Evolutionary conservation across 2,113 vertebrate species (phyloP), one percentile per base, ranked within the genome.

Genomic region (Scortum barcoo): DNA sequence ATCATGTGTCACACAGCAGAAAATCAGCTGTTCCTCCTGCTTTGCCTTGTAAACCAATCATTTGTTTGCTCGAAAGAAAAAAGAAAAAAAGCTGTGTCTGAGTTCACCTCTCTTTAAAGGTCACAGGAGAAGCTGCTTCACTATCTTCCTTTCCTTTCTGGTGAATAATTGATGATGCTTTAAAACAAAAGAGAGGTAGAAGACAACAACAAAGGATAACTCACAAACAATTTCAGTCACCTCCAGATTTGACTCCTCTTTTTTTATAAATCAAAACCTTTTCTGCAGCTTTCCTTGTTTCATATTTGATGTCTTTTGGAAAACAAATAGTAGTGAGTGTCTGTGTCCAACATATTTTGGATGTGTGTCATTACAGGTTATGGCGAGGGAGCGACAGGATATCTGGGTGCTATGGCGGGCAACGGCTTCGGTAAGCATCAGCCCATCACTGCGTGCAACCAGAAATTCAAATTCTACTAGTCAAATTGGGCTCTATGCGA

Each of bases 401-500:
- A 91, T 33, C 83, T 84, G 33, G 90, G 86, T n/a, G 84, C 86
- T 11, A 14, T 51, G 48, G 84, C 57, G 12, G 88, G 81, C 1
- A 92, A 90, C 0, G 92, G 90, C 53, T 80, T 44, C 1, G 93
- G 93, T 93, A 71, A 89, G 88, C 61, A 24, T 3, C 5, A 12
- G 12, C 30, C 70, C 24, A 14, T 46, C 26, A 48, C 20, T 3
- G 7, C n/a, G 9, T 4, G 17, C 20, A n/a, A 4, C 2, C 14
- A 67, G 20, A 48, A 62, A 60, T 50, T 57, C 13, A 57, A 50
- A 57, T 36, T 20, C 20, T 19, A 17, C 6, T 26, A 58, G 24
- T 51, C 53, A 61, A 57, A 38, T 8, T 38, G 48, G 19, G 22
- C 2, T 13, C 17, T 10, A 10, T 61, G 38, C 0, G 1, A 50